Evolutionary conservation across 2,113 vertebrate species (phyloP).

Genomic region (Psittacara wagleri): DNA sequence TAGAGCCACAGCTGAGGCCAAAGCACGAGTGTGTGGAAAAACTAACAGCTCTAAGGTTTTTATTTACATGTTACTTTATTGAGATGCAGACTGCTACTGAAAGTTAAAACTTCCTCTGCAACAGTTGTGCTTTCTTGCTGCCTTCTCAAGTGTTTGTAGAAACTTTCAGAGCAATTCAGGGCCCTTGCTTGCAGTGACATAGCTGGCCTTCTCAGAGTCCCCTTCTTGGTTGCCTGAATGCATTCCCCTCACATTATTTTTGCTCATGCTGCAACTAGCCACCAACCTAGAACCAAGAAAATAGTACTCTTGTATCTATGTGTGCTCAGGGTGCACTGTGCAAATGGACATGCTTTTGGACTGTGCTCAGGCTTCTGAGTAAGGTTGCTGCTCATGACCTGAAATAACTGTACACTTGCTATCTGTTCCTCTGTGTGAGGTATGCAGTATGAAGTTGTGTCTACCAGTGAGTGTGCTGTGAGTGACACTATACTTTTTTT

Average conservation of each 20-base stretch:
- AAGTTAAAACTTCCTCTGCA: not conserved
- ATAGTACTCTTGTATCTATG: not conserved
- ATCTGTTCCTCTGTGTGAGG: not conserved
- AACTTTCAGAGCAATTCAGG: not conserved
- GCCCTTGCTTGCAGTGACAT: not conserved
- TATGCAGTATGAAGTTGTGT: not conserved
- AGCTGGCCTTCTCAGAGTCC: not conserved
- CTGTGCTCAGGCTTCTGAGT: not conserved
- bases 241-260: slow-evolving; percentile 15
- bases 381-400: slow-evolving; percentile 34
- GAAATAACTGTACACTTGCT: not conserved
- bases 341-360: not conserved
- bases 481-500: not conserved
- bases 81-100: not conserved
- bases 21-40: not conserved
- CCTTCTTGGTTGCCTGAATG: not conserved
- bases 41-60: not conserved
- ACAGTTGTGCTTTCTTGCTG: not conserved
- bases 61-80: not conserved
- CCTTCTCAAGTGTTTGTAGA: not conserved
- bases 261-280: not conserved
- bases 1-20: not conserved
- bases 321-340: not conserved
- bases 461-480: not conserved
- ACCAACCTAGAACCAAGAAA: not conserved